Evolutionary conservation across 2,113 vertebrate genomes (phyloP).

Genomic region (Rhizomys pruinosus): DNA sequence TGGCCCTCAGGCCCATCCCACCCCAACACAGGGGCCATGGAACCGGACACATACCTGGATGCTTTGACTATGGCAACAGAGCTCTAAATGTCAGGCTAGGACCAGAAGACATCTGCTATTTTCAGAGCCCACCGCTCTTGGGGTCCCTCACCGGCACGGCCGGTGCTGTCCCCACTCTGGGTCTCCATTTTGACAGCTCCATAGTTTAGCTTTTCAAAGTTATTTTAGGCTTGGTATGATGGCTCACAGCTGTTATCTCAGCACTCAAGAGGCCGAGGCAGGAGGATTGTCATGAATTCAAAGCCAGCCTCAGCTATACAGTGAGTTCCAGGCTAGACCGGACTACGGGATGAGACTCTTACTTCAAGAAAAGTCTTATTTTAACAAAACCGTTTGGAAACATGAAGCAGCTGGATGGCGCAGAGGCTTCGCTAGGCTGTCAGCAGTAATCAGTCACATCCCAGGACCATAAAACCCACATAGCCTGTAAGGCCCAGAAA

Average conservation of each 20-base stretch:
- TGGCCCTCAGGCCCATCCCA: too few relatives aligned
- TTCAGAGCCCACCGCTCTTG: too few relatives aligned
- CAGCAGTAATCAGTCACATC: accelerated
- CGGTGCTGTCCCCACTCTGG: accelerated
- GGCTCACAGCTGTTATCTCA: not conserved
- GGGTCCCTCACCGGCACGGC: not conserved
- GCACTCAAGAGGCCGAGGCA: not conserved
- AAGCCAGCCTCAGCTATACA: not conserved
- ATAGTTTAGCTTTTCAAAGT: not conserved
- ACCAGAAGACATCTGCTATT: not conserved
- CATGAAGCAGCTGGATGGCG: not conserved
- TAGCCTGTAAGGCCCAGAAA: not conserved
- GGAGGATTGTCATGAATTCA: not conserved
- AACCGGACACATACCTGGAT: not conserved
- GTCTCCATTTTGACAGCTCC: not conserved
- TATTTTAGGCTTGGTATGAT: not conserved
- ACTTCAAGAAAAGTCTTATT: not conserved
- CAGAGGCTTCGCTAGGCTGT: not conserved
- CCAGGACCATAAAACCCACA: not conserved
- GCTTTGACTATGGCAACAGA: not conserved
- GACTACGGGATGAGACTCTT: not conserved
- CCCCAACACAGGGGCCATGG: not conserved
- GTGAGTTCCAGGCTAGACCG: not conserved
- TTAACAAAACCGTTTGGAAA: not conserved
- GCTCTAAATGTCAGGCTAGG: not conserved